phyloP scores from a whole-genome alignment of 2,113 vertebrate species.

The Thunnus thynnus region DNA sequence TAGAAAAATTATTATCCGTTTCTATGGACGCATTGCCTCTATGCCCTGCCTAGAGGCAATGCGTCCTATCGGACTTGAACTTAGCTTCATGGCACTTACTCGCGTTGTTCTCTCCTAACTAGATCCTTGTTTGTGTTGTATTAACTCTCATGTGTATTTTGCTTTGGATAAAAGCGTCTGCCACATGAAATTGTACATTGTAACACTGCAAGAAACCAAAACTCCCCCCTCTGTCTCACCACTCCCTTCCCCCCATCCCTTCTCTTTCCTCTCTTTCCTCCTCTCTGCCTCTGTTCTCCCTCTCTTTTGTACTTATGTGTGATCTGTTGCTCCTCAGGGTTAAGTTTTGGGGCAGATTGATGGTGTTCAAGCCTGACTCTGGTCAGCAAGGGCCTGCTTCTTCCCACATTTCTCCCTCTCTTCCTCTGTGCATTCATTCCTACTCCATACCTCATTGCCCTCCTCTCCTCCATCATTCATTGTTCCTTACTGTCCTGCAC shows the following conservation, averaged over 20 bases:
- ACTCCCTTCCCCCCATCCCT: conserved; percentile 12
- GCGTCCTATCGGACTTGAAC: too few species aligned
- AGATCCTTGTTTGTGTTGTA: too few species aligned
- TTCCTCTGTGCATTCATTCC: conserved; percentile 46
- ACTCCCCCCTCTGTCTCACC: conserved; percentile 10
- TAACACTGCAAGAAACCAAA: too few species aligned
- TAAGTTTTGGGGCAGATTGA: conserved; percentile 65
- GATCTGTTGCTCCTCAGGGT: conserved; percentile 73
- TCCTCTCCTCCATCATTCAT: conserved; percentile 44
- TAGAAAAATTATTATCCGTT: too few species aligned
- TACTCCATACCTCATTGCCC: conserved; percentile 28
- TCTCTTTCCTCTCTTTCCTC: conserved; percentile 8
- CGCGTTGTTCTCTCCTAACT: too few species aligned
- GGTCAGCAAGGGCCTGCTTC: conserved; percentile 51
- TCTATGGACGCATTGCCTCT: too few species aligned
- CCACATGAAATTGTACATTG: too few species aligned
- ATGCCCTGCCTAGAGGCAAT: too few species aligned
- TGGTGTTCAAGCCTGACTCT: conserved; percentile 46
- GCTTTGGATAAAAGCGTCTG: too few species aligned
- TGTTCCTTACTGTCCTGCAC: conserved; percentile 27
- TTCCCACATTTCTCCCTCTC: conserved; percentile 48
- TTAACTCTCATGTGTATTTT: too few species aligned
- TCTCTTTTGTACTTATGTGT: conserved; percentile 55
- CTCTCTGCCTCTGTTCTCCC: conserved; percentile 29
- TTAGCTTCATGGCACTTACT: too few species aligned